Evolutionary conservation across 1,140 invertebrate genomes (phyloP), one percentile per base, ranked within the genome.

Genomic region (Meloidogyne floridensis): DNA sequence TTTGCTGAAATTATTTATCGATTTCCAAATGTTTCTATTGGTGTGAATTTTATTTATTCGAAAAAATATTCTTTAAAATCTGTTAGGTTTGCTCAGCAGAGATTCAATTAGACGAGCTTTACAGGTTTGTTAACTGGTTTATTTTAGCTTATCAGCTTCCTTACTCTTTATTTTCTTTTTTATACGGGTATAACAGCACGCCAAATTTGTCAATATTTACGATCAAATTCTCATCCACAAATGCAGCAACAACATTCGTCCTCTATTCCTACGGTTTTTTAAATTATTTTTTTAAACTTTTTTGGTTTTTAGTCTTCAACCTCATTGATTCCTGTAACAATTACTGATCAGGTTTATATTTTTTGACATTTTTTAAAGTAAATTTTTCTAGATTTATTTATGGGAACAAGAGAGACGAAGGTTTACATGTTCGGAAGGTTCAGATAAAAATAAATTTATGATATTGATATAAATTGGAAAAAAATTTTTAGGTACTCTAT

Each of bases 391-490:
- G 84, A 76, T 85, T 18, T 78, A 87, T 47, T 75, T 85, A 11
- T 85, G 84, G 84, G 84, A 85, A 69, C 71, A 85, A 72, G 84
- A 85, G 54, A 47, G 84, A 32, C 73, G 85, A 53, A 84, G 84
- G 13, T 80, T 85, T 43, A 65, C 18, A 7, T 84, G 77, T 20
- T 32, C 32, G 3, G 80, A 87, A 47, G 82, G 59, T 65, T 7
- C 0, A n/a, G 7, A n/a, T 18, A 65, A 65, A 65, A 6, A n/a
- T 65, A n/a, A n/a, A 65, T 15, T 47, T 0, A n/a, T 11, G 15
- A 3, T 59, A 2, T 5, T 15, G 13, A 59, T 15, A 13, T 59
- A n/a, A 65, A n/a, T 65, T 65, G 13, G 3, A 20, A 20, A 32
- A 32, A 32, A 13, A 59, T n/a, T 8, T 59, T 59, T 59, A 59